Evolutionary conservation across 2,888 invertebrate genomes (phyloP), one percentile per base, ranked within the genome.

Genomic region (Tortricodes alternella): DNA sequence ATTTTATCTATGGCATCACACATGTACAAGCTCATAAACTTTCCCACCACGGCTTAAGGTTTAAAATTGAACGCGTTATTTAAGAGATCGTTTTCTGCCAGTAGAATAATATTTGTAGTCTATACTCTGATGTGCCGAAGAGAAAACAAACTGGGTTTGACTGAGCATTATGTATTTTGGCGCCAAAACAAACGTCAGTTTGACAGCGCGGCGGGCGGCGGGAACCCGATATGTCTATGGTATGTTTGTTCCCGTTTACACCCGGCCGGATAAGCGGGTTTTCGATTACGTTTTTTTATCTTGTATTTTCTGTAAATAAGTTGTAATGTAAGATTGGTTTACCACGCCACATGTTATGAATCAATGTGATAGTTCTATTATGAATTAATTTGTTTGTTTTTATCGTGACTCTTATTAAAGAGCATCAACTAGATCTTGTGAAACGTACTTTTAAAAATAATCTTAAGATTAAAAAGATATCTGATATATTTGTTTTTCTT

Each of bases 141-240:
- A 84, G 87, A 89, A 87, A 89, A 89, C 87, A 89, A 88, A 87
- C 89, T 71, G 72, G 72, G 82, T 82, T 85, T 82, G 84, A 83
- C 83, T 85, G 81, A 79, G 86, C 88, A 84, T 87, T 89, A 89
- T 89, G 88, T 88, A 85, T 89, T 89, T 89, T 85, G 88, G 89
- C 89, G 89, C 87, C 88, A 90, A 89, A 90, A 89, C 87, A 89
- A 90, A 89, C 89, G 89, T 89, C 89, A 89, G 74, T 83, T 78
- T 89, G 88, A 89, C 89, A 89, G 85, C 88, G 80, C 85, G 84
- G 85, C 89, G 89, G 89, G 89, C 88, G 89, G 89, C 85, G 83
- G 89, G 74, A 87, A 89, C 75, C 73, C 76, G 88, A 89, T 88
- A 82, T 73, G 78, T 83, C 81, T 79, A 79, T 79, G 77, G 78